phyloP scores from a whole-genome alignment of 2,113 vertebrate genomes.

The Circaetus gallicus region DNA sequence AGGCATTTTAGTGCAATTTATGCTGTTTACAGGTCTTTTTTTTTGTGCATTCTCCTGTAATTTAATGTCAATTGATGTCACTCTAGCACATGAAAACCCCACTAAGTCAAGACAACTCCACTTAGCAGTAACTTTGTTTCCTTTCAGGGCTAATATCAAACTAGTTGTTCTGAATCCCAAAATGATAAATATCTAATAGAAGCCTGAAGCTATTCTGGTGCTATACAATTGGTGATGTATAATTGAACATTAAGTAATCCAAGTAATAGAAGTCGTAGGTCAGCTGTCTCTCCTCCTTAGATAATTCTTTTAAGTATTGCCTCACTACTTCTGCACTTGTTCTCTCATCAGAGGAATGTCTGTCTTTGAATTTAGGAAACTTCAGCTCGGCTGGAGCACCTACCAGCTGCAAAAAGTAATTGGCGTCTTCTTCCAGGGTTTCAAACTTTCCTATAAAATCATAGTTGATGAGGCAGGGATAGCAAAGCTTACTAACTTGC shows the following conservation, averaged over 20 bases:
- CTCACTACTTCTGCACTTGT: conserved; percentile 74
- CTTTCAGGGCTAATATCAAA: conserved; percentile 32
- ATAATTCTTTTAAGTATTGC: conserved; percentile 73
- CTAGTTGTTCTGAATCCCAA: conserved; percentile 41
- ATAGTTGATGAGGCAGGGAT: conserved; percentile 76
- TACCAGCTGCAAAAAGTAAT: conserved; percentile 74
- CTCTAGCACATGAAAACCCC: conserved; percentile 23
- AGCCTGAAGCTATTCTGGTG: conserved; percentile 32
- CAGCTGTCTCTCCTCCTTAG: conserved; percentile 66
- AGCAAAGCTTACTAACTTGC: conserved; percentile 76
- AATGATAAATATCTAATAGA: conserved; percentile 20
- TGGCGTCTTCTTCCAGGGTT: conserved; percentile 76
- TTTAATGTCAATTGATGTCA: conserved; percentile 53
- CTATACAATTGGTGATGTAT: conserved; percentile 69
- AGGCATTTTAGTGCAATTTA: conserved; percentile 63
- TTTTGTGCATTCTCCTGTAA: conserved; percentile 40
- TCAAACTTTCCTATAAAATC: conserved; percentile 81
- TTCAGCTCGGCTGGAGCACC: conserved; percentile 70
- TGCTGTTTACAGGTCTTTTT: conserved; percentile 47
- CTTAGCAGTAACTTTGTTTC: conserved; percentile 42
- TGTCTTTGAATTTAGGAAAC: conserved; percentile 81
- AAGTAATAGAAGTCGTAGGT: conserved; percentile 77
- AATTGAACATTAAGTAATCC: conserved; percentile 85
- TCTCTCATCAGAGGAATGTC: conserved; percentile 77
- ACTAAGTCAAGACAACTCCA: conserved; percentile 47